Evolutionary conservation across 2,888 invertebrate species (phyloP).

Genomic region (Patella caerulea): DNA sequence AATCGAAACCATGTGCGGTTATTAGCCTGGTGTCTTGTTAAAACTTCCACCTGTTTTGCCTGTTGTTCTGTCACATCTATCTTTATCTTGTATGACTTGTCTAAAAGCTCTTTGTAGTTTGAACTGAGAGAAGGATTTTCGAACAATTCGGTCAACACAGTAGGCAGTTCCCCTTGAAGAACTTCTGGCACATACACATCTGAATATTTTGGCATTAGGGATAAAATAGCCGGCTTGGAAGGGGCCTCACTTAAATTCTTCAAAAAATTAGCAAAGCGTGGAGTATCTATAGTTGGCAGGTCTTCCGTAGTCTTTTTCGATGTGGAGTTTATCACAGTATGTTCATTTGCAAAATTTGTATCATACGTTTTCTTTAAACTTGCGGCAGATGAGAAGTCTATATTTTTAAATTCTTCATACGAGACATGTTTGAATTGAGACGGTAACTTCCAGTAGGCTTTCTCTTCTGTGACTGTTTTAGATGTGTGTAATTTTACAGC

Average conservation of each 20-base stretch:
- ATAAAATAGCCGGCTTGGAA: too few relatives aligned
- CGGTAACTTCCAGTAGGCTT: slow-evolving; percentile 40
- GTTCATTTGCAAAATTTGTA: too few relatives aligned
- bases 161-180: background rate
- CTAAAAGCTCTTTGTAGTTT: background rate
- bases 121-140: background rate
- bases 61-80: slow-evolving; percentile 19
- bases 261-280: too few relatives aligned
- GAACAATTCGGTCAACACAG: background rate
- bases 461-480: slow-evolving; percentile 36
- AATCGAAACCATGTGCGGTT: slow-evolving; percentile 28
- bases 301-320: too few relatives aligned
- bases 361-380: slow-evolving; percentile 7
- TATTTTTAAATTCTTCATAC: slow-evolving; percentile 21
- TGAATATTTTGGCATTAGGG: background rate
- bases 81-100: background rate
- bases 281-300: too few relatives aligned
- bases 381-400: slow-evolving; percentile 24
- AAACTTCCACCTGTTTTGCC: slow-evolving; percentile 19
- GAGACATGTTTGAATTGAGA: slow-evolving; percentile 9
- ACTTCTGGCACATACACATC: background rate
- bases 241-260: too few relatives aligned
- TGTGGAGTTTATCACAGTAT: too few relatives aligned
- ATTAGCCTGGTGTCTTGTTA: slow-evolving; percentile 25
- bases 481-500: slow-evolving; percentile 32